These are phyloP conservation scores for Ondatra zibethicus DNA, from an alignment of 2,113 vertebrate species.

Conservation along the genomic window DNA sequence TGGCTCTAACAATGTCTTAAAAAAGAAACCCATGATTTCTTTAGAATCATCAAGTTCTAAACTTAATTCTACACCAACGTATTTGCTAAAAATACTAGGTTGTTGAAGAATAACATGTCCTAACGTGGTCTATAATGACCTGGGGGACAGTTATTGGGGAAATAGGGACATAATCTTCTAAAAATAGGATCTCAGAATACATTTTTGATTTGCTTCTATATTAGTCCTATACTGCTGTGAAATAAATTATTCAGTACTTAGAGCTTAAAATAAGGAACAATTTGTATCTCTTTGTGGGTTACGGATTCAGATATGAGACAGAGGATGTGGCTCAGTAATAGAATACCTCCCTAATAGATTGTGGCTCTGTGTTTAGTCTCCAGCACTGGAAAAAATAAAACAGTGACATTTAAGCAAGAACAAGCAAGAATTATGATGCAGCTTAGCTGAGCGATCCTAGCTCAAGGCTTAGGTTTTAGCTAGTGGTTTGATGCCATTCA, in stretches of 20 bases:
- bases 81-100: slow-evolving; percentile 3
- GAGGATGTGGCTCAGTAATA: not conserved
- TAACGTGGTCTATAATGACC: not conserved
- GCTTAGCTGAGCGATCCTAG: not conserved
- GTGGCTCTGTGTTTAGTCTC: not conserved
- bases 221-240: not conserved
- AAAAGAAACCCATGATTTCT: not conserved
- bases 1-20: not conserved
- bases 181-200: not conserved
- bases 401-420: not conserved
- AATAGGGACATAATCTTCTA: not conserved
- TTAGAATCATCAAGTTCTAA: not conserved
- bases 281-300: not conserved
- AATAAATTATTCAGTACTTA: not conserved
- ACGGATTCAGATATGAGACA: not conserved
- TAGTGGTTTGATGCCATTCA: not conserved
- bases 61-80: not conserved
- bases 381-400: not conserved
- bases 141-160: not conserved
- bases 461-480: not conserved
- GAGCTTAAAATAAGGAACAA: not conserved
- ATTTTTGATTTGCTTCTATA: not conserved
- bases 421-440: not conserved
- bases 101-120: slow-evolving; percentile 8
- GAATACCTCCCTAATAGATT: not conserved